Evolutionary conservation across 2,113 vertebrate genomes (phyloP).

Genomic region (Lagopus muta): DNA sequence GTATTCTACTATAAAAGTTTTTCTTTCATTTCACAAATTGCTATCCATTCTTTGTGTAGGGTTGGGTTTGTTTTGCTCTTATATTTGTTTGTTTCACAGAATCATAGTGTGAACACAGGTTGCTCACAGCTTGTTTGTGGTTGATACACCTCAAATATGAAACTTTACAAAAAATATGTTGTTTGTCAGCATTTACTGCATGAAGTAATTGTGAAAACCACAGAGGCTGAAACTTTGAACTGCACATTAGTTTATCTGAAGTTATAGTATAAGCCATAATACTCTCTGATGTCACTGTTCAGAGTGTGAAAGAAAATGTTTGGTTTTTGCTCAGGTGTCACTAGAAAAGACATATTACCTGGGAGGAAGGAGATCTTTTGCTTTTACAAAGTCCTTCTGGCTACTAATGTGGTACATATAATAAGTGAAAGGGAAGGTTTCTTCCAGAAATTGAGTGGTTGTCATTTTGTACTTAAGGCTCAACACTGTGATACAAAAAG

Average conservation of each 20-base stretch:
- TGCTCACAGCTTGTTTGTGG: conserved; percentile 31
- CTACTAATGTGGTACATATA: conserved; percentile 19
- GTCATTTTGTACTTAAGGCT: conserved; percentile 63
- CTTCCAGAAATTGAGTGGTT: neutral
- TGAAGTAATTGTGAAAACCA: neutral
- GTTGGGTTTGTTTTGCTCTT: neutral
- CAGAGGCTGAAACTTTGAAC: conserved; percentile 1
- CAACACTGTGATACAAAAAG: conserved; percentile 53
- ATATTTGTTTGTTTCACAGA: neutral
- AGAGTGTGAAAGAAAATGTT: conserved; percentile 60
- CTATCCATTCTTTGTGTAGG: conserved; percentile 22
- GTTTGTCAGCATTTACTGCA: conserved; percentile 16
- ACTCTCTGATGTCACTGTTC: conserved; percentile 59
- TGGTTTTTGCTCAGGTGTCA: conserved; percentile 60
- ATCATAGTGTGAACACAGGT: conserved; percentile 10
- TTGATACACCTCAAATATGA: conserved; percentile 45
- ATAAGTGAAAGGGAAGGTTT: conserved; percentile 27
- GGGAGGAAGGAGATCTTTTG: conserved; percentile 26
- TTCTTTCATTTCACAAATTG: conserved; percentile 35
- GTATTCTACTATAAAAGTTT: conserved; percentile 16
- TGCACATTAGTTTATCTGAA: conserved; percentile 62
- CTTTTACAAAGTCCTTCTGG: conserved; percentile 45
- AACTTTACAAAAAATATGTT: conserved; percentile 44
- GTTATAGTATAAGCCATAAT: conserved; percentile 81
- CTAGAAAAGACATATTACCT: conserved; percentile 14